phyloP scores from a whole-genome alignment of 2,113 vertebrate genomes.

The Phrynosoma platyrhinos region DNA sequence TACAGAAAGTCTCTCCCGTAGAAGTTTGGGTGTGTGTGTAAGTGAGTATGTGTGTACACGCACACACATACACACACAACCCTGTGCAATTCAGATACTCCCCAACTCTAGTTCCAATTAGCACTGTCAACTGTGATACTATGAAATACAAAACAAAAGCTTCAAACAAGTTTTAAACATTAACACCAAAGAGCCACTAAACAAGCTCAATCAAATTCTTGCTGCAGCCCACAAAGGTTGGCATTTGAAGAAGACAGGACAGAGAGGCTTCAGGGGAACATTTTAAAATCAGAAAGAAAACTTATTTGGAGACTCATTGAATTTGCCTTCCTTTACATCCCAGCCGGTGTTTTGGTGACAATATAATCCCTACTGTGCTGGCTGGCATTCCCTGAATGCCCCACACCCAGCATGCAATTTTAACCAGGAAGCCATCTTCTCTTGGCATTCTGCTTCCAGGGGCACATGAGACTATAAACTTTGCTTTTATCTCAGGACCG shows the following conservation, averaged over 20 bases:
- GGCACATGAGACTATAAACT: not conserved
- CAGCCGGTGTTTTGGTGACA: slow-evolving; percentile 29
- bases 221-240: not conserved
- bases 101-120: not conserved
- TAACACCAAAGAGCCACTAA: not conserved
- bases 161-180: not conserved
- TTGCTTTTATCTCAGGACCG: slow-evolving; percentile 18
- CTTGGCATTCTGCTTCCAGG: not conserved
- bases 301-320: not conserved
- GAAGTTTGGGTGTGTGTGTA: too few relatives aligned
- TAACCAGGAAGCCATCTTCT: not conserved
- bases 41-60: too few relatives aligned
- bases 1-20: too few relatives aligned
- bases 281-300: not conserved
- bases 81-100: not conserved
- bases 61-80: not conserved
- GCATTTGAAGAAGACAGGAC: not conserved
- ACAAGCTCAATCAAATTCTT: not conserved
- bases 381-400: not conserved
- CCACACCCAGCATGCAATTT: not conserved
- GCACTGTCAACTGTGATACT: not conserved
- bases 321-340: not conserved
- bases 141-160: not conserved
- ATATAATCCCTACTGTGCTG: not conserved
- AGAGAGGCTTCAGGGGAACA: not conserved